Percentiles rank a stretch among this genome's conserved stretches.
Evolutionary conservation across 2,797 vertebrate species (phyloP).

Genomic region (Buceros bicornis): DNA sequence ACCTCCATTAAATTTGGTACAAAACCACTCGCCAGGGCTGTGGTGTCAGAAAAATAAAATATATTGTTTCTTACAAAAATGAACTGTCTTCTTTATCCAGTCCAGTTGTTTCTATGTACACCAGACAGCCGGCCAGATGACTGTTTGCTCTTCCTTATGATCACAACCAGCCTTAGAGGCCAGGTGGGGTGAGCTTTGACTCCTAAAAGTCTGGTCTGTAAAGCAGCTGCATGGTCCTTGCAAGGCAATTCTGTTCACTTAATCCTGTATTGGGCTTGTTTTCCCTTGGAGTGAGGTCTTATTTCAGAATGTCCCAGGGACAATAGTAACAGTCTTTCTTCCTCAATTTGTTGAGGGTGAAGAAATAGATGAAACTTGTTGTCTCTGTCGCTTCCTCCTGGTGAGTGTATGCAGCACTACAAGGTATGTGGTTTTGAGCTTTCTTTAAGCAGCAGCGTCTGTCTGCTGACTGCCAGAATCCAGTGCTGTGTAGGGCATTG

Average conservation of each 20-base stretch:
- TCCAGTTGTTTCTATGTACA: not conserved
- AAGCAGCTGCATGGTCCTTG: not conserved
- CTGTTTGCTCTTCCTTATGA: not conserved
- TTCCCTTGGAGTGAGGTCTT: not conserved
- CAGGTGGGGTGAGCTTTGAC: not conserved
- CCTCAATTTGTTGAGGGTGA: not conserved
- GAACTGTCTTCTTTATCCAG: constrained; percentile 62
- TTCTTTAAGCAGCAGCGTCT: not conserved
- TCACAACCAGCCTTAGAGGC: not conserved
- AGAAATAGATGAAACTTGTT: not conserved
- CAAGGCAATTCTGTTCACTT: not conserved
- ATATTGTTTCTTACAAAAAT: constrained; percentile 96
- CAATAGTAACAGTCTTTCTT: not conserved
- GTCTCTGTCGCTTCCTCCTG: not conserved
- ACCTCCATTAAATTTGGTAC: constrained; percentile 99
- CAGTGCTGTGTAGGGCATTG: rapidly evolving
- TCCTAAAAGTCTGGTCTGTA: not conserved
- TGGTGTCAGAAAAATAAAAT: constrained; percentile 99
- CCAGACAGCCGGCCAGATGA: not conserved
- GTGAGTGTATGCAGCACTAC: not conserved
- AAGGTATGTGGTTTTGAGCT: not conserved
- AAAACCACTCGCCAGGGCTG: constrained; percentile 99
- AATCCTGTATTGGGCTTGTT: not conserved
- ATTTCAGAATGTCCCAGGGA: not conserved
- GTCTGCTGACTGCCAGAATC: rapidly evolving